phyloP scores from a whole-genome alignment of 2,113 vertebrate species.

The Prinia subflava region DNA sequence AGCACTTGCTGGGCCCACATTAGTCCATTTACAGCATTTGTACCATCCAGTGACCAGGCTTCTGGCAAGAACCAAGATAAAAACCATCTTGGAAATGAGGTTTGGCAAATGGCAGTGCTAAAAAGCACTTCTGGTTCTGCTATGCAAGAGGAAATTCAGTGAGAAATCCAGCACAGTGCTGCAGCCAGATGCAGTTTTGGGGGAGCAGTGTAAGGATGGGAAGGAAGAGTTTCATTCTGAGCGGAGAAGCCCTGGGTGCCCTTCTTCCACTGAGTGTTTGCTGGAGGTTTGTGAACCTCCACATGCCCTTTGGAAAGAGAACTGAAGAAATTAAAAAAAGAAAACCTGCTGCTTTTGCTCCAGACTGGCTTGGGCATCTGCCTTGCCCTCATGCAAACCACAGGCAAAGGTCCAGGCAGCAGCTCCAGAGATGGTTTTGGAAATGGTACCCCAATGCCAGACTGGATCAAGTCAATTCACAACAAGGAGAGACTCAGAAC shows the following conservation, averaged over 20 bases:
- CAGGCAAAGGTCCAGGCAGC: neutral
- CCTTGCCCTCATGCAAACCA: neutral
- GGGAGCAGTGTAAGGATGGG: neutral
- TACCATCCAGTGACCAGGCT: neutral
- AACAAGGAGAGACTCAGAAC: neutral
- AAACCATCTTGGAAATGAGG: neutral
- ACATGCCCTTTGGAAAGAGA: neutral
- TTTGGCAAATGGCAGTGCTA: fast-evolving
- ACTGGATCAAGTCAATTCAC: neutral
- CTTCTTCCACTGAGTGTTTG: neutral
- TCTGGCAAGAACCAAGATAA: neutral
- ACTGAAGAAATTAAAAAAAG: neutral
- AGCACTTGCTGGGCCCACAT: neutral
- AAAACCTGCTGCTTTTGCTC: neutral
- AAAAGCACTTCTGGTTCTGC: neutral
- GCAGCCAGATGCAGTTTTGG: neutral
- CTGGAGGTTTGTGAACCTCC: neutral
- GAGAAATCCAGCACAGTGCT: neutral
- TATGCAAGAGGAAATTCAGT: fast-evolving
- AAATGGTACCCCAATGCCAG: neutral
- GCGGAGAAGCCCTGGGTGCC: neutral
- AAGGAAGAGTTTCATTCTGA: fast-evolving
- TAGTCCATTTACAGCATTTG: slow-evolving; percentile 46
- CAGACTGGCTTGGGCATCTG: neutral
- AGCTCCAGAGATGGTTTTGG: neutral